Evolutionary conservation across 2,888 invertebrate genomes (phyloP), one percentile per base, ranked within the genome.

Genomic region (Biston betularia): DNA sequence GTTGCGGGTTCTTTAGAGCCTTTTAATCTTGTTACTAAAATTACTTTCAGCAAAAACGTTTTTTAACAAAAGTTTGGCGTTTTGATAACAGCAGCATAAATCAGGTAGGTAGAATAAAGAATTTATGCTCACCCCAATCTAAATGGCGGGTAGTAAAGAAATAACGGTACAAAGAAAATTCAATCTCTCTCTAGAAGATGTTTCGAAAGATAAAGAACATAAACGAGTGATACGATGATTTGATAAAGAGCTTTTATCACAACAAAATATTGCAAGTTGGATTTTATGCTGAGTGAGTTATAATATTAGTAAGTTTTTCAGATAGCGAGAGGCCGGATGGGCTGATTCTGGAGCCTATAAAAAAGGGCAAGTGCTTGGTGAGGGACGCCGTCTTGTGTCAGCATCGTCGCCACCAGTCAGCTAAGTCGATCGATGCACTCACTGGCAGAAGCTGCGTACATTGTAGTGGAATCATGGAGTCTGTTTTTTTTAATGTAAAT

Each of bases 11-110:
- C 70, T 72, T 64, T 63, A 70, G 54, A 74, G 74, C 70, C 66
- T 72, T 75, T 76, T 76, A 78, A 78, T 78, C 77, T 77, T 60
- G 64, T 65, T 65, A 61, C 69, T 75, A 74, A 79, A 77, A 78
- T 79, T 75, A 70, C 75, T 66, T 69, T 76, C 38, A 38, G 6
- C 38, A 38, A 38, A 9, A 38, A 38, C 38, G 38, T 75, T 74
- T 66, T n/a, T 61, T 60, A 50, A 14, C 52, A 54, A 68, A 67
- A 68, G 55, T 59, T 59, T 15, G 71, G 74, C 74, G 72, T 76
- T 75, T 50, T 69, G 71, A 71, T 75, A 74, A 71, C 75, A 65
- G 68, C 53, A 70, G 69, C 73, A 77, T 81, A 78, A 80, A 80
- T 79, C 79, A 79, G 65, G 71, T 69, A 58, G 54, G 69, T 55